Evolutionary conservation across 1,140 invertebrate genomes (phyloP).

Genomic region (Musca domestica): DNA sequence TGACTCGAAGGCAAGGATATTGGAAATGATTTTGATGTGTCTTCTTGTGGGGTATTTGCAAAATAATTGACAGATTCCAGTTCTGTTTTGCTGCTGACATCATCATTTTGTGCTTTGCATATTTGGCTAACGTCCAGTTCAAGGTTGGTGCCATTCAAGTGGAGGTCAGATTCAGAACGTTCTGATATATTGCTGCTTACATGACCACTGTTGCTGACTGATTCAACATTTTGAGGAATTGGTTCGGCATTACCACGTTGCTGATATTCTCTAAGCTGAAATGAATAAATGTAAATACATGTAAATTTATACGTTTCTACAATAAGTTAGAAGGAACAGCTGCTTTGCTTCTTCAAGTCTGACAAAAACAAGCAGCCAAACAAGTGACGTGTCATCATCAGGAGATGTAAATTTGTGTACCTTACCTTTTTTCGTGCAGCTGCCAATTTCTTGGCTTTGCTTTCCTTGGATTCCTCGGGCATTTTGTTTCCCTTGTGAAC

Average conservation of each 20-base stretch:
- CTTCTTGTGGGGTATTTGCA: background rate
- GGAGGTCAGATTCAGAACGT: conserved; percentile 39
- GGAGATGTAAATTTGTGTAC: conserved; percentile 49
- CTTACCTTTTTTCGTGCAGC: conserved; percentile 65
- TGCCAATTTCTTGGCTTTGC: conserved; percentile 61
- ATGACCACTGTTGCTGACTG: conserved; percentile 28
- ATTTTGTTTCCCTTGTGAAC: conserved; percentile 31
- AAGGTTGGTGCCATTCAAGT: conserved; percentile 28
- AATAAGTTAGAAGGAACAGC: too few species aligned
- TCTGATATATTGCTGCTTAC: conserved; percentile 39
- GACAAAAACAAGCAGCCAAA: background rate
- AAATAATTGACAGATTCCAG: conserved; percentile 5
- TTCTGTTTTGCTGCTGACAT: too few species aligned
- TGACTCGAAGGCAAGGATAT: background rate
- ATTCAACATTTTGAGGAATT: background rate
- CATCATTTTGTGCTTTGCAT: too few species aligned
- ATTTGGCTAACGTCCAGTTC: background rate
- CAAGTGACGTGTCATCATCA: conserved; percentile 39
- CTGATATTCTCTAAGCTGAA: conserved; percentile 50
- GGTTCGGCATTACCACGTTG: conserved; percentile 33
- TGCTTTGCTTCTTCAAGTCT: too few species aligned
- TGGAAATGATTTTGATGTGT: background rate
- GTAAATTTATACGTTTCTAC: background rate
- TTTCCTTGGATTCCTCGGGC: conserved; percentile 45
- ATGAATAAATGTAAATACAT: conserved; percentile 12